A percentile compares a stretch with the other conserved stretches of the same genome.
phyloP scores from a whole-genome alignment of 1,140 invertebrate species.

The Fopius arisanus region DNA sequence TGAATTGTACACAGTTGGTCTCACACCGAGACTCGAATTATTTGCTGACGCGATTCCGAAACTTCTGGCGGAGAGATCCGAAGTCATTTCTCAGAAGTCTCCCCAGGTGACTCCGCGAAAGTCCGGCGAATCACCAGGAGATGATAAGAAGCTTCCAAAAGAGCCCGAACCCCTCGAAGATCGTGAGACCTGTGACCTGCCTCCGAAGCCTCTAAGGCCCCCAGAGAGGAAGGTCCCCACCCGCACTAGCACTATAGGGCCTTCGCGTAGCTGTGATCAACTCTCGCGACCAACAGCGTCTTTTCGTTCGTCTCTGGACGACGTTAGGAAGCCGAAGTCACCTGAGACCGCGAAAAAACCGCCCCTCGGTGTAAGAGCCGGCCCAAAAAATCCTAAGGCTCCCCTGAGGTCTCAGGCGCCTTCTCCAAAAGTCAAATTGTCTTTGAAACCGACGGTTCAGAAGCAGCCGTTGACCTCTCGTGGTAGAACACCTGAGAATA shows the following conservation, averaged over 20 bases:
- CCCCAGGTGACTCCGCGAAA: conserved; percentile 24
- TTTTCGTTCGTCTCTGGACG: conserved; percentile 30
- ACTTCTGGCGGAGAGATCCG: conserved; percentile 55
- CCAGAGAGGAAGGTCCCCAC: neutral
- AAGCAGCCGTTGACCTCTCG: conserved; percentile 35
- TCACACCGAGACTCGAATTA: conserved; percentile 58
- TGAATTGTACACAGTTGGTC: conserved; percentile 55
- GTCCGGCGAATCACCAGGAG: neutral
- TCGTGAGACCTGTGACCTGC: too few relatives aligned
- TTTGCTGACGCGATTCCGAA: conserved; percentile 61
- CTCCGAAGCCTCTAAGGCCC: neutral
- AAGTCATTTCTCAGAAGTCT: conserved; percentile 34
- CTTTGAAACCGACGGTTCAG: conserved; percentile 36
- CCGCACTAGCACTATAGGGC: neutral
- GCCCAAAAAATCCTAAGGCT: neutral
- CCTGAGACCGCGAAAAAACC: conserved; percentile 16
- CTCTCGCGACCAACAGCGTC: conserved; percentile 21
- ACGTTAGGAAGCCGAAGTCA: conserved; percentile 18
- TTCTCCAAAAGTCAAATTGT: conserved; percentile 26
- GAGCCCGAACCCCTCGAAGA: neutral
- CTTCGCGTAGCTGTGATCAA: conserved; percentile 35
- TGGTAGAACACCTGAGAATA: conserved; percentile 34
- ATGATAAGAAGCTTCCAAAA: neutral
- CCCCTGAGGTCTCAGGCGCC: neutral
- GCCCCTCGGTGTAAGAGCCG: neutral